Conservation (phyloP, 2,888 invertebrate genomes). For the Pachydiplax longipennis region DNA sequence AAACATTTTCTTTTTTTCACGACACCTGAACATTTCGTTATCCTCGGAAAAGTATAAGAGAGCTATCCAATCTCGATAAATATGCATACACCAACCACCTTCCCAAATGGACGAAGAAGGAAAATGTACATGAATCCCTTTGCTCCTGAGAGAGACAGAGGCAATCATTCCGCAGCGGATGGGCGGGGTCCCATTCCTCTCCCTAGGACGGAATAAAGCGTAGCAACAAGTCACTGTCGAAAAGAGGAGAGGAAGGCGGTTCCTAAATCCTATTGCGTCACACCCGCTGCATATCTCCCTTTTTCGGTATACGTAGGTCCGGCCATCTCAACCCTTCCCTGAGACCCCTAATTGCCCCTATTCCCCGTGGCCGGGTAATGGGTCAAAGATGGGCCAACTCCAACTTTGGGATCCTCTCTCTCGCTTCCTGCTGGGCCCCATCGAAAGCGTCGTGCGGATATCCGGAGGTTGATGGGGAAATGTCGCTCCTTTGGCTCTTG, state of each 20-base stretch:
- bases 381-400: background rate
- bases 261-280: background rate
- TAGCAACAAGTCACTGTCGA: conserved; percentile 14
- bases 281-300: background rate
- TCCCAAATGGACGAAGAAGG: background rate
- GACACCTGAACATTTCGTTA: too few relatives aligned
- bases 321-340: background rate
- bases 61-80: background rate
- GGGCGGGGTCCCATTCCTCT: background rate
- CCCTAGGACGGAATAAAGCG: background rate
- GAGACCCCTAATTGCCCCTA: background rate
- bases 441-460: background rate
- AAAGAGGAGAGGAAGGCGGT: background rate
- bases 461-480: background rate
- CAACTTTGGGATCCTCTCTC: background rate
- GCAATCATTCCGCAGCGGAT: background rate
- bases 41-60: background rate
- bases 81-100: background rate
- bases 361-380: conserved; percentile 20
- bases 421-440: background rate
- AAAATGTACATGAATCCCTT: background rate
- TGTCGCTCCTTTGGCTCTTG: background rate
- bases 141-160: background rate
- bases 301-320: background rate
- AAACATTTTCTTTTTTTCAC: too few relatives aligned